Evolutionary conservation across 2,113 vertebrate genomes (phyloP).

Genomic region (Parus major): DNA sequence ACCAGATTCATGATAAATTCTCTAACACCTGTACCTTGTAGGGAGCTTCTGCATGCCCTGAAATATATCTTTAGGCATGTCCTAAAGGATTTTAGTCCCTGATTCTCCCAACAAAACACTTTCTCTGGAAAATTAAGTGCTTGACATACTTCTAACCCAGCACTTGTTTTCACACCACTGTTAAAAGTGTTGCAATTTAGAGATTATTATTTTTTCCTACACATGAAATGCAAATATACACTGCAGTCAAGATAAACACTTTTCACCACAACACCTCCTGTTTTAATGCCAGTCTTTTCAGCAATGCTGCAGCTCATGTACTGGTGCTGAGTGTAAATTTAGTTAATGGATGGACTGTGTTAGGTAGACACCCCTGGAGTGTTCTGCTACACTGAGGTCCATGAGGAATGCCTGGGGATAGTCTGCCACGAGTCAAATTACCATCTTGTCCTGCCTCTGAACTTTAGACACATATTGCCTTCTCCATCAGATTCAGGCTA

Average conservation of each 20-base stretch:
- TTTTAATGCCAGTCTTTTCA: neutral
- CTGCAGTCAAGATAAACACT: conserved; percentile 4
- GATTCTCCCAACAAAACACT: neutral
- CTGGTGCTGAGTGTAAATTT: neutral
- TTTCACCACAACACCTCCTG: neutral
- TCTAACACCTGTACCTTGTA: neutral
- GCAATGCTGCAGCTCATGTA: neutral
- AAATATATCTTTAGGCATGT: neutral
- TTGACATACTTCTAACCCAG: neutral
- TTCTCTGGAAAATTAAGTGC: neutral
- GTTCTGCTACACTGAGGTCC: neutral
- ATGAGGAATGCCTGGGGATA: neutral
- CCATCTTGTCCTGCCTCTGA: neutral
- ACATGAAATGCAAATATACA: neutral
- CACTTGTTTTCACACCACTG: neutral
- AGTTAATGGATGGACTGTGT: neutral
- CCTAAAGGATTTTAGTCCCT: neutral
- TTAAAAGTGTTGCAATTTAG: neutral
- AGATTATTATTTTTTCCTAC: neutral
- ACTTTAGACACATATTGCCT: neutral
- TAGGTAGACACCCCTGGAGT: neutral
- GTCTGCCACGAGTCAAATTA: neutral
- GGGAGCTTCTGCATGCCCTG: neutral
- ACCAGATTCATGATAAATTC: neutral
- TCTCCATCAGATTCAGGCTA: neutral